Percentiles rank a stretch among this genome's conserved stretches.
phyloP scores from a whole-genome alignment of 2,113 vertebrate genomes.

The Albula goreensis region DNA sequence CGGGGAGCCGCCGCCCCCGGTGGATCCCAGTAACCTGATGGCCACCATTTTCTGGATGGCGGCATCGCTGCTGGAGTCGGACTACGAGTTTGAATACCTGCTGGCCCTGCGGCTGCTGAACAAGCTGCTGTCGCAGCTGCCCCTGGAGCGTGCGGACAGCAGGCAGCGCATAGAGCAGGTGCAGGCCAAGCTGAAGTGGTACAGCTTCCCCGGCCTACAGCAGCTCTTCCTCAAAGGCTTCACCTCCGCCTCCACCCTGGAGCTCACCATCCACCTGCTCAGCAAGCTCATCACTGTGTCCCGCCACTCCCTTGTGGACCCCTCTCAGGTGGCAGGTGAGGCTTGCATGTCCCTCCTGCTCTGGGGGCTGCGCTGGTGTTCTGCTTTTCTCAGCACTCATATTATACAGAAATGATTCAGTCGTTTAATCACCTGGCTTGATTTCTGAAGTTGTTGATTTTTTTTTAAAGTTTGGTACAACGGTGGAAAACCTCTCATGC shows the following conservation, averaged over 20 bases:
- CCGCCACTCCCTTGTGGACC: constrained; percentile 87
- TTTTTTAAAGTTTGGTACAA: too few relatives aligned
- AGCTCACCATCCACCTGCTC: constrained; percentile 96
- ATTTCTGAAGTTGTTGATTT: too few relatives aligned
- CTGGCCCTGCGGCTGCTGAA: constrained; percentile 92
- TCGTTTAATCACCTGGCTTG: too few relatives aligned
- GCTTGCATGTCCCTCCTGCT: too few relatives aligned
- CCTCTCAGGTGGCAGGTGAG: constrained; percentile 87
- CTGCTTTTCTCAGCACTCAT: too few relatives aligned
- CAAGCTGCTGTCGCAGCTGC: constrained; percentile 91
- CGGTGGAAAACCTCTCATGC: too few relatives aligned
- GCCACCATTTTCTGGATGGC: constrained; percentile 98
- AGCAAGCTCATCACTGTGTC: constrained; percentile 93
- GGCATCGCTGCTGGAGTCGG: constrained; percentile 89
- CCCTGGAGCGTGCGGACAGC: constrained; percentile 89
- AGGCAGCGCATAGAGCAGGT: constrained; percentile 88
- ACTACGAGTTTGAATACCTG: constrained; percentile 98
- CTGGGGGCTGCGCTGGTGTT: too few relatives aligned
- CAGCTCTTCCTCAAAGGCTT: constrained; percentile 98
- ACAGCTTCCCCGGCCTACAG: constrained; percentile 92
- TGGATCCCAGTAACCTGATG: constrained; percentile 91
- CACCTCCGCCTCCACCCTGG: constrained; percentile 92
- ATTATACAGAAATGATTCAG: too few relatives aligned
- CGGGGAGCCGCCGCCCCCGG: constrained; percentile 71
- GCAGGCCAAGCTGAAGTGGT: constrained; percentile 91